These are phyloP conservation scores for Pholis gunnellus DNA, from an alignment of 2,113 vertebrate genomes.

Conservation along the genomic window DNA sequence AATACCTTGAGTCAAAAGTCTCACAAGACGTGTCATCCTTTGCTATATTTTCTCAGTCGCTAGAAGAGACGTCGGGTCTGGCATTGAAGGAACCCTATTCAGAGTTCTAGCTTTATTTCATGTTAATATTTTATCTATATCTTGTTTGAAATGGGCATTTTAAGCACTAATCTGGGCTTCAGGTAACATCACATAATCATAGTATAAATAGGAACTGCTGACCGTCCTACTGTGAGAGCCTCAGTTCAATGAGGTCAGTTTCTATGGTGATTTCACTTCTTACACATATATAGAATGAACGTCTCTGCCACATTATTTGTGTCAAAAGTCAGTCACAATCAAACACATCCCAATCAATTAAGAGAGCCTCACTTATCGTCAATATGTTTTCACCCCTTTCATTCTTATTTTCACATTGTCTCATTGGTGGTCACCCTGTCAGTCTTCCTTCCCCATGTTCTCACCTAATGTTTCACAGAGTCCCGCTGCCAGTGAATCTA, in stretches of 20 bases:
- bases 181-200: neutral
- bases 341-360: constrained; percentile 24
- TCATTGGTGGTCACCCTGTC: constrained; percentile 53
- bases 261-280: neutral
- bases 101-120: neutral
- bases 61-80: neutral
- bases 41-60: neutral
- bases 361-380: constrained; percentile 15
- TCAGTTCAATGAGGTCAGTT: neutral
- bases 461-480: constrained; percentile 50
- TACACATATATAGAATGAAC: neutral
- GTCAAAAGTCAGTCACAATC: constrained; percentile 12
- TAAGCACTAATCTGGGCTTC: neutral
- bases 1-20: neutral
- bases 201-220: neutral
- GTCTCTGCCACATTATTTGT: neutral
- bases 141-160: neutral
- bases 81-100: neutral
- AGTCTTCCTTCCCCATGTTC: constrained; percentile 38
- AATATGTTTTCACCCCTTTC: constrained; percentile 26
- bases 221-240: no score
- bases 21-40: neutral
- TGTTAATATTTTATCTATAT: neutral
- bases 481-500: constrained; percentile 37
- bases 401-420: constrained; percentile 60